Conservation (phyloP, 2,888 invertebrate species). For the Ditula angustiorana region DNA sequence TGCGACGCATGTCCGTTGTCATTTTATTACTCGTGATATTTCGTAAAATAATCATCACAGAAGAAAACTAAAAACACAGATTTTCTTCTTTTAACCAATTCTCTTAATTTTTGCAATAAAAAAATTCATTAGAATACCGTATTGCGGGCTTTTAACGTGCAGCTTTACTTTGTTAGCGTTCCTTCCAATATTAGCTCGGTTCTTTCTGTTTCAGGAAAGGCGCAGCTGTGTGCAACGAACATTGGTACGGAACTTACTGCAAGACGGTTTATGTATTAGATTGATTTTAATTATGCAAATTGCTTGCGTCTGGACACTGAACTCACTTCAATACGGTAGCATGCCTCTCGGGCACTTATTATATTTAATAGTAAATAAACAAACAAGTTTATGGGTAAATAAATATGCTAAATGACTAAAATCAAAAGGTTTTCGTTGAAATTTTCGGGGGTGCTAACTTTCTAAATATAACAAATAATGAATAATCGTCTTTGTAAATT, state of each 20-base stretch:
- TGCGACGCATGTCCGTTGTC: no score
- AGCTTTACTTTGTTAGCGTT: no score
- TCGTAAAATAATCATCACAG: no score
- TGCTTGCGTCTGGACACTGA: conserved; percentile 62
- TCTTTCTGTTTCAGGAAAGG: conserved; percentile 49
- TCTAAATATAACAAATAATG: conserved; percentile 25
- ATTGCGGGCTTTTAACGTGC: no score
- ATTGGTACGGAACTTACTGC: conserved; percentile 76
- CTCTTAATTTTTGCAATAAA: no score
- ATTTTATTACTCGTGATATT: no score
- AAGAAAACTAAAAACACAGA: no score
- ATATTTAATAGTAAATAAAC: conserved; percentile 44
- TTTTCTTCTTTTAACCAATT: no score
- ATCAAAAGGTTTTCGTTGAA: conserved; percentile 23
- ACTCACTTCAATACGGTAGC: conserved; percentile 57
- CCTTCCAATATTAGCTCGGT: no score
- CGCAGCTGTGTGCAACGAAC: conserved; percentile 82
- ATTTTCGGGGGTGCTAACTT: conserved; percentile 50
- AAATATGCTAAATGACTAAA: conserved; percentile 17
- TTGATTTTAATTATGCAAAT: conserved; percentile 72
- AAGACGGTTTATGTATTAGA: conserved; percentile 70
- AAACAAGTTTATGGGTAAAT: conserved; percentile 10
- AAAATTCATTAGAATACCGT: no score
- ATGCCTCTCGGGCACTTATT: conserved; percentile 53
- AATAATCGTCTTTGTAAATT: conserved; percentile 35